Conservation (phyloP, 1,140 invertebrate genomes). For the Ectropis grisescens region DNA sequence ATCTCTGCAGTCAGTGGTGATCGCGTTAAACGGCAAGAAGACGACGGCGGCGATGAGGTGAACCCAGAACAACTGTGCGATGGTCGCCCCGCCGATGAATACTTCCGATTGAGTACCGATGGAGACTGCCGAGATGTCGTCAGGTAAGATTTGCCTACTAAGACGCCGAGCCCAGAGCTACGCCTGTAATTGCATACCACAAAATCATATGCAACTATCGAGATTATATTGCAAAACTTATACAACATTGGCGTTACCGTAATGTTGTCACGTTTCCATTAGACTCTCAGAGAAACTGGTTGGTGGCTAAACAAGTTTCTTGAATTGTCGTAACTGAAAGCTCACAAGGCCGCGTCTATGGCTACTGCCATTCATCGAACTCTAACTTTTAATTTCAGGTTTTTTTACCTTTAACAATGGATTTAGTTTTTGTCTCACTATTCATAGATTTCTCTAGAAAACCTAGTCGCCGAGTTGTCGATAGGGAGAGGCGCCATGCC, state of each 20-base stretch:
- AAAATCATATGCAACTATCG: too few species aligned
- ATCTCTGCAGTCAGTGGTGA: constrained; percentile 46
- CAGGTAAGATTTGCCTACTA: constrained; percentile 75
- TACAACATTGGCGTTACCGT: constrained; percentile 4
- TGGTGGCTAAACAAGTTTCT: constrained; percentile 10
- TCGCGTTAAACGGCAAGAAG: constrained; percentile 74
- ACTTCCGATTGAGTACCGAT: constrained; percentile 87
- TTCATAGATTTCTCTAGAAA: too few species aligned
- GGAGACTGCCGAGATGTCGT: constrained; percentile 93
- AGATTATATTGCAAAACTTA: too few species aligned
- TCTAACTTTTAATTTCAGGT: too few species aligned
- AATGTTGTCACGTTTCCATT: constrained; percentile 9
- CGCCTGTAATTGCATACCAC: too few species aligned
- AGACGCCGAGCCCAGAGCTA: too few species aligned
- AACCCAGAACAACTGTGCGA: constrained; percentile 88
- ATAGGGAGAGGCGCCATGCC: too few species aligned
- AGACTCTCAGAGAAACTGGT: constrained; percentile 15
- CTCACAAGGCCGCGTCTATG: constrained; percentile 3
- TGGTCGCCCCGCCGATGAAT: constrained; percentile 88
- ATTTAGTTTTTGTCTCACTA: too few species aligned
- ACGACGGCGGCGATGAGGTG: constrained; percentile 74
- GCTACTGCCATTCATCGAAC: too few species aligned
- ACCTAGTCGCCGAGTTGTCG: too few species aligned
- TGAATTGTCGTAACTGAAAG: constrained; percentile 8
- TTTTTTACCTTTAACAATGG: too few species aligned